A percentile compares a stretch with the other conserved stretches of the same genome.
Conservation (phyloP, 1,140 invertebrate species). For the Octopus bimaculoides region DNA sequence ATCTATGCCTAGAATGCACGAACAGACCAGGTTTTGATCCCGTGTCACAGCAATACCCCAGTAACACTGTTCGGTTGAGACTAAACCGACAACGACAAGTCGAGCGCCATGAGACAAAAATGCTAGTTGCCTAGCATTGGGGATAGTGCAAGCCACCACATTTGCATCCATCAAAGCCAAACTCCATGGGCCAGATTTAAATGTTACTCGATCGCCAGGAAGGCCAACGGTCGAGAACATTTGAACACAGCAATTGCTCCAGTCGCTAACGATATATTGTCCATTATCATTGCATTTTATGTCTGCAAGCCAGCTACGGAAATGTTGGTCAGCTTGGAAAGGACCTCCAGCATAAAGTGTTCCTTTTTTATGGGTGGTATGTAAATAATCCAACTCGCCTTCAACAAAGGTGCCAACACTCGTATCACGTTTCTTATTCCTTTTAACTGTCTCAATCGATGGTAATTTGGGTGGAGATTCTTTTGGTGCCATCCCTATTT, state of each 20-base stretch:
- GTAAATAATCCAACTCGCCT: too few relatives aligned
- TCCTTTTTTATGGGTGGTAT: too few relatives aligned
- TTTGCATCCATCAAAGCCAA: not conserved
- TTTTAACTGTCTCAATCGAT: too few relatives aligned
- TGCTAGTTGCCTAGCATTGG: not conserved
- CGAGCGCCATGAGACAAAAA: not conserved
- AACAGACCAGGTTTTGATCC: not conserved
- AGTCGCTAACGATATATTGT: not conserved
- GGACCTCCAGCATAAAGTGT: not conserved
- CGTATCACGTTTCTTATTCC: too few relatives aligned
- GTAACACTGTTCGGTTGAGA: not conserved
- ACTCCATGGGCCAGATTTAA: constrained; percentile 1
- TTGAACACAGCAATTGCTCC: not conserved
- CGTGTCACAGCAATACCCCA: constrained; percentile 1
- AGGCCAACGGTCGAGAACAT: not conserved
- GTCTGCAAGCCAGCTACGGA: not conserved
- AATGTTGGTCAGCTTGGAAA: not conserved
- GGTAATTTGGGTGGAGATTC: too few relatives aligned
- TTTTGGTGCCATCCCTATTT: too few relatives aligned
- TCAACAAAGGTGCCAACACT: too few relatives aligned
- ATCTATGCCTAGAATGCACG: not conserved
- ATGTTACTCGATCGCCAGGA: not conserved
- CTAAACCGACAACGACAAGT: not conserved
- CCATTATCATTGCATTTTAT: not conserved
- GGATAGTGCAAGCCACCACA: constrained; percentile 1